phyloP scores from a whole-genome alignment of 1,140 invertebrate genomes.

The Melipona quadrifasciata region DNA sequence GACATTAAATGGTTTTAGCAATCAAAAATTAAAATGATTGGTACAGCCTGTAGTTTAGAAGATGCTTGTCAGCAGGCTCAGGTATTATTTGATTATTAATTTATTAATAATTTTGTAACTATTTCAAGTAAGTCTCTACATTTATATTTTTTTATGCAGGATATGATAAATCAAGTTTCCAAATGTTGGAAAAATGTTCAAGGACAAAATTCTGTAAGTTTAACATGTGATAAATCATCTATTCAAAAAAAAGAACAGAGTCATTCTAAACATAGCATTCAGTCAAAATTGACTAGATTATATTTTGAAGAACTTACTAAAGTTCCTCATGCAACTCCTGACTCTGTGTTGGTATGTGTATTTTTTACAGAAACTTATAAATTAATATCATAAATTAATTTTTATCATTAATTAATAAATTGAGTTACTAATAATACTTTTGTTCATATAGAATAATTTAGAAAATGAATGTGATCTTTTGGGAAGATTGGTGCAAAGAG shows the following conservation, averaged over 20 bases:
- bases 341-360: conserved; percentile 78
- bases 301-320: conserved; percentile 80
- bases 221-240: conserved; percentile 69
- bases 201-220: conserved; percentile 63
- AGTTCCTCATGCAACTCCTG: conserved; percentile 78
- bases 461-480: conserved; percentile 90
- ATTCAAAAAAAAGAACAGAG: conserved; percentile 76
- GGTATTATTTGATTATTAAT: conserved; percentile 62
- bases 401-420: background rate
- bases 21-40: conserved; percentile 77
- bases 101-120: background rate
- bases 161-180: conserved; percentile 78
- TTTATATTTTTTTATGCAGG: conserved; percentile 57
- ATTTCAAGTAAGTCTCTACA: background rate
- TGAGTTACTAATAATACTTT: background rate
- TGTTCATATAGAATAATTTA: conserved; percentile 83
- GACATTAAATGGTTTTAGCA: conserved; percentile 73
- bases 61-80: conserved; percentile 79
- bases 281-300: conserved; percentile 78
- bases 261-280: conserved; percentile 78
- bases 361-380: background rate
- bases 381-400: background rate
- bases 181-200: conserved; percentile 72
- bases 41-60: conserved; percentile 76
- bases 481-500: conserved; percentile 91